Evolutionary conservation across 2,888 invertebrate species (phyloP), one percentile per base, ranked within the genome.

Genomic region (Alitta virens): DNA sequence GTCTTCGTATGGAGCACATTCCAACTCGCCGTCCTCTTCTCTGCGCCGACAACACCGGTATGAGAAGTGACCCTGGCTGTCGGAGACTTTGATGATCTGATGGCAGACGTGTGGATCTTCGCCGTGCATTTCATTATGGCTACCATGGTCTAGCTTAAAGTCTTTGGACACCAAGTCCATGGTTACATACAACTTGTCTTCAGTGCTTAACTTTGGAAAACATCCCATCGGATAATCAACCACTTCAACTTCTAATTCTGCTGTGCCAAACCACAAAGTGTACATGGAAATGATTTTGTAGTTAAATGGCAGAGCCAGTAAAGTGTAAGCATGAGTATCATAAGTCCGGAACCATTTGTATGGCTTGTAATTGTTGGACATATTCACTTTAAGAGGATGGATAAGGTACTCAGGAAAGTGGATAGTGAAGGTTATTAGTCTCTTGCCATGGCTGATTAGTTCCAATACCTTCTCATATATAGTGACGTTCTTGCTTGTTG

Each of bases 221-320:
- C 65, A 67, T n/a, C 50, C 51, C 21, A 27, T 40, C 21, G 60
- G 59, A 42, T 25, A 40, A 54, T 68, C 66, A 1, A 60, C 46
- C 16, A 69, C 43, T 16, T 63, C 63, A 3, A 78, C 64, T 1
- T 69, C 59, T 2, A 75, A 58, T 21, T 66, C 52, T 56, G 75
- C 71, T 9, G 77, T 74, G 2, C 78, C 78, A 16, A 77, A 76
- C 12, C 71, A 72, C 26, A 80, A 66, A 43, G 79, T 73, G 38
- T 72, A 67, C 65, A 79, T 67, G 1, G 78, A 78, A 7, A 78
- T 64, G 3, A 78, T 72, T 40, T 77, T 76, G 63, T 77, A 78
- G 65, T 79, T 74, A 63, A 79, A 79, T 1, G 77, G 73, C 56
- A 80, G 63, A 60, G 78, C 73, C 23, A 80, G 70, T 49, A 80